phyloP scores from a whole-genome alignment of 2,797 vertebrate genomes.

The Bradypodion pumilum region DNA sequence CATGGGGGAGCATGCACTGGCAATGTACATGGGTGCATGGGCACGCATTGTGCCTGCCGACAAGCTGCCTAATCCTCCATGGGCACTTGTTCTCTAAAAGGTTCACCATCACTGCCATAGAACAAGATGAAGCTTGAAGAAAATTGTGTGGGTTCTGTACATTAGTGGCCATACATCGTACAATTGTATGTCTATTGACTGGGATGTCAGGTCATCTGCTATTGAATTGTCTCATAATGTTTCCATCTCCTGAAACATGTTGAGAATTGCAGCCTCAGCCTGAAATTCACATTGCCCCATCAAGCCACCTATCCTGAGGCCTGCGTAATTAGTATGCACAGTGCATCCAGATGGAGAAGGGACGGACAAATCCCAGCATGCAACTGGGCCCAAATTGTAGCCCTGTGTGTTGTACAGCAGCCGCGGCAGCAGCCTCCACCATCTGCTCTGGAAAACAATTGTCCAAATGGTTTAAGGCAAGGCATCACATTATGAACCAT shows the following conservation, averaged over 20 bases:
- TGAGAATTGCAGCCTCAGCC: background rate
- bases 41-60: too few relatives aligned
- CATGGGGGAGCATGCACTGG: too few relatives aligned
- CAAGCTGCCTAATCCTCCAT: too few relatives aligned
- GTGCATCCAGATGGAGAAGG: background rate
- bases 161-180: too few relatives aligned
- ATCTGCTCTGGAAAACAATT: constrained; percentile 41
- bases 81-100: too few relatives aligned
- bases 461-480: constrained; percentile 31
- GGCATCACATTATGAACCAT: background rate
- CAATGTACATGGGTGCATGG: too few relatives aligned
- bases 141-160: too few relatives aligned
- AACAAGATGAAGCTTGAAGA: too few relatives aligned
- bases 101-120: too few relatives aligned
- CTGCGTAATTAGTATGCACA: background rate
- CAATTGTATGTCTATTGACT: background rate
- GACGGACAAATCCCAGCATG: constrained; percentile 19
- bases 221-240: background rate
- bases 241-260: background rate
- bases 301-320: background rate
- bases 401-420: background rate
- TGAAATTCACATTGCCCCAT: background rate
- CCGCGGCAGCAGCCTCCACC: constrained; percentile 46
- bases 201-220: background rate
- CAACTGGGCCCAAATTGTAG: constrained; percentile 8